Evolutionary conservation across 1,140 invertebrate species (phyloP), one percentile per base, ranked within the genome.

Genomic region (Drosophila subpulchrella): DNA sequence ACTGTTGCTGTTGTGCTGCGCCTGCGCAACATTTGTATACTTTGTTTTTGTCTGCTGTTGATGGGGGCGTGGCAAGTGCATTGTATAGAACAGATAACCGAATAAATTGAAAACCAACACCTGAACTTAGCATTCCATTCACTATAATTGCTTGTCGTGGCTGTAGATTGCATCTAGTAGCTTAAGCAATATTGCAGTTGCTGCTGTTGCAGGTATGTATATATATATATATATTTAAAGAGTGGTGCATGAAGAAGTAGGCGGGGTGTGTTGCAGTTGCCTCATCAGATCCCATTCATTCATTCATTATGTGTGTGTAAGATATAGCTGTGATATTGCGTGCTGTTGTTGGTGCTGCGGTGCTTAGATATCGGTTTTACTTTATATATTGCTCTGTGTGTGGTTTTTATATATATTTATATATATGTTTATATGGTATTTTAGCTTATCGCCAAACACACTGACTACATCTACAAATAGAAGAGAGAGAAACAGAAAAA

Each of bases 401-500:
- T 82, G 75, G 51, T 77, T 63, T 77, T 58, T 78, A 58, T 67
- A 48, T 79, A 61, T 70, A 51, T 76, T 51, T 80, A 75, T 77
- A 65, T 81, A 76, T 88, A 61, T 84, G 57, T 70, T 60, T 81
- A 78, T 89, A 68, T 76, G 66, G 67, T 86, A 80, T 60, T 88
- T 82, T 75, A 90, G 94, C 94, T 95, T 95, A 95, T 95, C 95
- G 95, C 95, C 95, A 95, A 94, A 95, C 95, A 95, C 95, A 95
- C 94, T 95, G 95, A 95, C 95, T 95, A 95, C 95, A 95, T 95
- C 95, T 95, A 95, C 93, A 95, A 95, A 94, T 79, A 94, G 93
- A 93, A 93, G 92, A 93, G 79, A 93, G 91, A 92, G 90, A 91
- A 80, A 88, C 55, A 83, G 65, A 82, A 48, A 74, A 71, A 78